phyloP scores from a whole-genome alignment of 2,113 vertebrate species.

The Lepisosteus oculatus region DNA sequence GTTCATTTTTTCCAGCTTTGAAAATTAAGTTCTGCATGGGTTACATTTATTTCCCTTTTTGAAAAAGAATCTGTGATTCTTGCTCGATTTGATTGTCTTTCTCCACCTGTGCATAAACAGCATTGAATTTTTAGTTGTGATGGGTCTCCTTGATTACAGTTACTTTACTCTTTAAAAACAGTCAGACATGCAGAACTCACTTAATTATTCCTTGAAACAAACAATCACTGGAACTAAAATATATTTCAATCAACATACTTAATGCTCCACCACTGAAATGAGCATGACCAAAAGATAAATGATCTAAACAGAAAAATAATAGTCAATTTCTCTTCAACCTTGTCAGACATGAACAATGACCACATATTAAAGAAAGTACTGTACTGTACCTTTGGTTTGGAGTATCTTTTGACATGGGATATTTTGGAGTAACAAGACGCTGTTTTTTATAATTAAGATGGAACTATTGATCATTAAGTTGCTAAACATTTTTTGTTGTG shows the following conservation, averaged over 20 bases:
- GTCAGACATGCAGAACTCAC: conserved; percentile 27
- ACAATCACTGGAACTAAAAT: conserved; percentile 26
- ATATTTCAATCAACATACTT: conserved; percentile 25
- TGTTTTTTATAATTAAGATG: too few relatives aligned
- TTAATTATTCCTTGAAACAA: conserved; percentile 36
- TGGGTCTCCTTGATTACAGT: conserved; percentile 24
- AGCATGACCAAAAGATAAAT: neutral
- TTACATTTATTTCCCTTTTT: conserved; percentile 24
- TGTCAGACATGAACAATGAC: too few relatives aligned
- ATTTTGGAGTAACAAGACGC: too few relatives aligned
- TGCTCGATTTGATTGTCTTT: conserved; percentile 31
- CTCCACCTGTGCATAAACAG: conserved; percentile 3
- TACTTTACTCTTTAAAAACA: conserved; percentile 24
- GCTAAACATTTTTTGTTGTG: too few relatives aligned
- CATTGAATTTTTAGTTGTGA: conserved; percentile 18
- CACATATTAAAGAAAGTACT: too few relatives aligned
- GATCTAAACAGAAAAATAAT: too few relatives aligned
- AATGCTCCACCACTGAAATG: conserved; percentile 1
- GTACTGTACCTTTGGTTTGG: too few relatives aligned
- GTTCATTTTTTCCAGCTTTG: too few relatives aligned
- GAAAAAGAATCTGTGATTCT: conserved; percentile 42
- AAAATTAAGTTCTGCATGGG: neutral
- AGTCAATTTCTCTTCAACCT: too few relatives aligned
- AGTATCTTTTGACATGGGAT: too few relatives aligned
- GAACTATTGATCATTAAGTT: too few relatives aligned